These are phyloP conservation scores for Thymelicus lineola DNA, from an alignment of 2,888 invertebrate species.

Conservation along the genomic window DNA sequence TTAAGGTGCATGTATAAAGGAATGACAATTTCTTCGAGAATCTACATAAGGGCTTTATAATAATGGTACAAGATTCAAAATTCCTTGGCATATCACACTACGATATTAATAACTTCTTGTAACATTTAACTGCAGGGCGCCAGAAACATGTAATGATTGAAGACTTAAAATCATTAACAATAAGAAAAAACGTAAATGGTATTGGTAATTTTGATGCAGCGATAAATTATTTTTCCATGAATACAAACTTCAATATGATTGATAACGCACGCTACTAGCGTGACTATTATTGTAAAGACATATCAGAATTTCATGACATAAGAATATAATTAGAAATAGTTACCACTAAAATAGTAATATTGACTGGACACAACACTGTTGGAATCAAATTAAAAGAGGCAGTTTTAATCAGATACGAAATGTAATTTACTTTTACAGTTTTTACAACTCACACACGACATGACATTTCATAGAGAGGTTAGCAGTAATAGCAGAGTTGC, in stretches of 20 bases:
- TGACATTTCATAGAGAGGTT: no score
- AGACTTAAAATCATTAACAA: constrained; percentile 18
- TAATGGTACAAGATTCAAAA: constrained; percentile 17
- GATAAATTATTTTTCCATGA: constrained; percentile 18
- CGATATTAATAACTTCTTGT: constrained; percentile 5
- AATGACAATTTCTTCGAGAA: background rate
- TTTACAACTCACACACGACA: no score
- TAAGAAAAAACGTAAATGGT: constrained; percentile 12
- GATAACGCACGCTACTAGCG: background rate
- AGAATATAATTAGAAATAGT: no score
- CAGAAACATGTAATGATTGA: constrained; percentile 20
- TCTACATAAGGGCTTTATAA: constrained; percentile 11
- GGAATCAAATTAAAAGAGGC: no score
- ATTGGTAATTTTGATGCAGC: constrained; percentile 20
- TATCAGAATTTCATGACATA: no score
- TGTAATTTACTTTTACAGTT: no score
- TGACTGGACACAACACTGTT: no score
- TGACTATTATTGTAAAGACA: background rate
- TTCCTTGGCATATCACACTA: background rate
- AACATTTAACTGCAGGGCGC: constrained; percentile 13
- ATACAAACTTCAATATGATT: constrained; percentile 1
- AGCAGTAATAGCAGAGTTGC: no score
- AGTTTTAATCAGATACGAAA: no score
- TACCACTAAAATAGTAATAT: no score
- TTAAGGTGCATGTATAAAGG: constrained; percentile 35